Conservation (phyloP, 2,888 invertebrate genomes). For the Camptogramma bilineatum region DNA sequence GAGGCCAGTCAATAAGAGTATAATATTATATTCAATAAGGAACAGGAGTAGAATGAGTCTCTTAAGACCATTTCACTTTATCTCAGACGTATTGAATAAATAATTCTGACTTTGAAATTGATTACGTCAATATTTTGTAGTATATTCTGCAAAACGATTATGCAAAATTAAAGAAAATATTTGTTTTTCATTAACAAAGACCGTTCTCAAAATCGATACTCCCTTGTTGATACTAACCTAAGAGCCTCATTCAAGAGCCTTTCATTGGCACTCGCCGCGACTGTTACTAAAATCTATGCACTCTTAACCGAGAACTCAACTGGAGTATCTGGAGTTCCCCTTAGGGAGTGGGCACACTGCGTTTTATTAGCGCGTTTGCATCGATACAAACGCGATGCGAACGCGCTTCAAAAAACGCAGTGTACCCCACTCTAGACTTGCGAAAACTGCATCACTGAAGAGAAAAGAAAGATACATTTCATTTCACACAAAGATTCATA, state of each 20-base stretch:
- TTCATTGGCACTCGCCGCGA: slow-evolving; percentile 14
- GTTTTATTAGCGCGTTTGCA: too few species aligned
- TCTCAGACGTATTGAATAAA: not conserved
- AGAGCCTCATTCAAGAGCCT: slow-evolving; percentile 4
- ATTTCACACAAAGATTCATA: too few species aligned
- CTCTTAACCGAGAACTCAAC: slow-evolving; percentile 6
- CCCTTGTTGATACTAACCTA: slow-evolving; percentile 22
- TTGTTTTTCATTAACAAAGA: not conserved
- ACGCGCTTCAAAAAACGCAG: too few species aligned
- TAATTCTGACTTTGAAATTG: not conserved
- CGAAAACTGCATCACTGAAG: too few species aligned
- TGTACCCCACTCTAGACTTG: too few species aligned
- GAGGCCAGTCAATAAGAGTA: too few species aligned
- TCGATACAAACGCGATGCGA: too few species aligned
- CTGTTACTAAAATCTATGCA: slow-evolving; percentile 11
- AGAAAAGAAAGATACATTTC: too few species aligned
- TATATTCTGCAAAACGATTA: not conserved
- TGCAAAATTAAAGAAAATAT: slow-evolving; percentile 1
- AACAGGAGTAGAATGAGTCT: too few species aligned
- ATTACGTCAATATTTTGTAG: too few species aligned
- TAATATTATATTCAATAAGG: too few species aligned
- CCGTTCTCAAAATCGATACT: slow-evolving; percentile 17
- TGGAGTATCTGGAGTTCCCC: not conserved
- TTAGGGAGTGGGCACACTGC: not conserved
- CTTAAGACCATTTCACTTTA: not conserved